Percentiles rank a stretch among this genome's conserved stretches.
These are phyloP conservation scores for Sesia bembeciformis DNA, from an alignment of 2,888 invertebrate species.

Conservation along the genomic window DNA sequence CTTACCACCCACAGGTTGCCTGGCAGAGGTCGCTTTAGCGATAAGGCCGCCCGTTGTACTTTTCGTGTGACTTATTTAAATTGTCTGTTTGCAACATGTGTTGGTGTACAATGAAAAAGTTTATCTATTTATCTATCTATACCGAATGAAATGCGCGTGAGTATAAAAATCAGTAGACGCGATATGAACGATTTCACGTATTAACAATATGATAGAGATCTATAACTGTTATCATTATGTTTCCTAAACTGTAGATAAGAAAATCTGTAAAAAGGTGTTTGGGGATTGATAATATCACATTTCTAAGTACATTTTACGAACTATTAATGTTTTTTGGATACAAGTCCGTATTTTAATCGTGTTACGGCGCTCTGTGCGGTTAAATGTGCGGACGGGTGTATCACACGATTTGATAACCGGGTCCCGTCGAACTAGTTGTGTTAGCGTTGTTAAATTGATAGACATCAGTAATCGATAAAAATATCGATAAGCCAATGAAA, in stretches of 20 bases:
- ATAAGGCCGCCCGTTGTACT: too few relatives aligned
- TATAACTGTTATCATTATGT: slow-evolving; percentile 24
- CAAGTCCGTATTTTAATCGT: neutral
- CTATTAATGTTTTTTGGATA: neutral
- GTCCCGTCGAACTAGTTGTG: slow-evolving; percentile 11
- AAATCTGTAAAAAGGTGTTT: slow-evolving; percentile 42
- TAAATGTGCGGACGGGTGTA: neutral
- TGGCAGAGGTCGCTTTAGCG: too few relatives aligned
- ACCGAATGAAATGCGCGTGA: neutral
- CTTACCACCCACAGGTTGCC: too few relatives aligned
- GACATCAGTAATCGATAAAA: too few relatives aligned
- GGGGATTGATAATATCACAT: slow-evolving; percentile 22
- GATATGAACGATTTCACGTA: slow-evolving; percentile 22
- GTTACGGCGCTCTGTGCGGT: neutral
- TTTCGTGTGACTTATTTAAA: too few relatives aligned
- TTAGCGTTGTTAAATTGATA: neutral
- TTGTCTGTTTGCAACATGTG: too few relatives aligned
- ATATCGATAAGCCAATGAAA: too few relatives aligned
- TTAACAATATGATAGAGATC: slow-evolving; percentile 42
- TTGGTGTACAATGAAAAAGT: neutral
- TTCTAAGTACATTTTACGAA: slow-evolving; percentile 13
- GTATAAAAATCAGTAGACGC: neutral
- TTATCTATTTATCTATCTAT: neutral
- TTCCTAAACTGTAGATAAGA: slow-evolving; percentile 56
- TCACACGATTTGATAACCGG: slow-evolving; percentile 15